These are phyloP conservation scores for Monochamus saltuarius DNA, from an alignment of 1,140 invertebrate genomes.

Conservation along the genomic window DNA sequence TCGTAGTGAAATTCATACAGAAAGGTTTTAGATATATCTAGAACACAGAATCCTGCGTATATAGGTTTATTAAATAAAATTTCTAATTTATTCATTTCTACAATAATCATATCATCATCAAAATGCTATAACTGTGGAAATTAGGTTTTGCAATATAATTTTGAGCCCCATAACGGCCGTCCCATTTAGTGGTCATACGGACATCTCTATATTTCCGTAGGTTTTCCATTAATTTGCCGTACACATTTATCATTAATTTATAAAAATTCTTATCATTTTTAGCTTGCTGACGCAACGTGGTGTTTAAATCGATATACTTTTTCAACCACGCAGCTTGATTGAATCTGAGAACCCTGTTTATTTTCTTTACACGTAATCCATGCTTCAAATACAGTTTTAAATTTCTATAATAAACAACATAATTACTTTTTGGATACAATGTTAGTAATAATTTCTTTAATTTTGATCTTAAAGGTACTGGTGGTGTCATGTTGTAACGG, in stretches of 20 bases:
- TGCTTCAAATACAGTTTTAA: too few relatives aligned
- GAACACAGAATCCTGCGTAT: constrained; percentile 49
- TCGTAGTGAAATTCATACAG: constrained; percentile 40
- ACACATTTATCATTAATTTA: constrained; percentile 55
- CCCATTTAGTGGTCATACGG: constrained; percentile 34
- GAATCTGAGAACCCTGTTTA: too few relatives aligned
- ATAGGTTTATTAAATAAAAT: constrained; percentile 51
- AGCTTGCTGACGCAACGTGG: too few relatives aligned
- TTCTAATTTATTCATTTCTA: constrained; percentile 41
- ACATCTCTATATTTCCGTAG: constrained; percentile 46
- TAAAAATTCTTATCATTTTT: too few relatives aligned
- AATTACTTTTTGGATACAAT: too few relatives aligned
- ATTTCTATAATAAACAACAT: too few relatives aligned
- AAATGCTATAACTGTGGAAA: constrained; percentile 3
- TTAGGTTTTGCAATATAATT: constrained; percentile 15
- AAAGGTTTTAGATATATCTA: constrained; percentile 47
- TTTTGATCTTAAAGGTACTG: too few relatives aligned
- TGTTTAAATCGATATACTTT: too few relatives aligned
- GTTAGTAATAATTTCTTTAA: too few relatives aligned
- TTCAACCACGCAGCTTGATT: too few relatives aligned
- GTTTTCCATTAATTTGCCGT: constrained; percentile 55
- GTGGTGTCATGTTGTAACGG: too few relatives aligned
- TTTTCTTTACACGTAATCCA: too few relatives aligned
- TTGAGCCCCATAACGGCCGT: background rate
- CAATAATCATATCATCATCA: constrained; percentile 1